phyloP scores from a whole-genome alignment of 2,113 vertebrate species.

The Rhabdornis inornatus region DNA sequence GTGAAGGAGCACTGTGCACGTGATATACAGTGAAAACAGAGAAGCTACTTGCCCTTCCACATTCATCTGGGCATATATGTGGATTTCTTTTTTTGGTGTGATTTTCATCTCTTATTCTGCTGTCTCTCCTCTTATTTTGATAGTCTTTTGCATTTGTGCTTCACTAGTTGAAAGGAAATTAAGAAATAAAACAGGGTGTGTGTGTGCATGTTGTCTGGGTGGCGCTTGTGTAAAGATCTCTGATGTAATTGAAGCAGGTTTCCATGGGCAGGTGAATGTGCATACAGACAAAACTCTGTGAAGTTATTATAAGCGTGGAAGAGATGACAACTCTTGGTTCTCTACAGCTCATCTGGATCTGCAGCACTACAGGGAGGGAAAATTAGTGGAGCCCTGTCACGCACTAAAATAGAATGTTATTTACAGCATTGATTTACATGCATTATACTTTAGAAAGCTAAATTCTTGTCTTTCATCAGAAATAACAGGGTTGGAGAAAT shows the following conservation, averaged over 20 bases:
- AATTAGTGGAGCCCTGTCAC: background rate
- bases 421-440: background rate
- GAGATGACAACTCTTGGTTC: background rate
- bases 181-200: background rate
- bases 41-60: background rate
- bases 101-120: background rate
- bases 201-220: background rate
- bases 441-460: background rate
- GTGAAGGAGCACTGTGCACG: background rate
- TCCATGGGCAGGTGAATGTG: background rate
- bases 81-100: background rate
- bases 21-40: background rate
- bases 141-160: background rate
- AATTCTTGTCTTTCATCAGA: background rate
- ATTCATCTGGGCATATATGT: background rate
- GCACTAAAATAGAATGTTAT: background rate
- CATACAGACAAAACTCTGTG: background rate
- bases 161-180: background rate
- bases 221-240: background rate
- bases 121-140: background rate
- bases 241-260: background rate
- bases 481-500: background rate
- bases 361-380: background rate
- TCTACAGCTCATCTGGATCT: background rate
- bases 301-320: background rate